phyloP scores from a whole-genome alignment of 2,888 invertebrate genomes.

The Apotomis betuletana region DNA sequence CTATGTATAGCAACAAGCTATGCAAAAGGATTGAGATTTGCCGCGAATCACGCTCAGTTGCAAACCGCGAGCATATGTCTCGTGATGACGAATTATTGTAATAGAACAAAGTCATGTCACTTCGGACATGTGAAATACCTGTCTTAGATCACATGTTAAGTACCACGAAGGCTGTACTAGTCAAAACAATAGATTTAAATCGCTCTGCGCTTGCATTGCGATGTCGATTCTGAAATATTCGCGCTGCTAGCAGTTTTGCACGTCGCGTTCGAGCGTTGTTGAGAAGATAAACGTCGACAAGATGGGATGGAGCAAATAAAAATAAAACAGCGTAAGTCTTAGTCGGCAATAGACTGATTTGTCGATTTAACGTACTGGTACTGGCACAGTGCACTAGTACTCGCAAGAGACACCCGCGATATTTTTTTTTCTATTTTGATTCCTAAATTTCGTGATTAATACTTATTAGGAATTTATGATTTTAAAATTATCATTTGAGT shows the following conservation, averaged over 20 bases:
- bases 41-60: too few relatives aligned
- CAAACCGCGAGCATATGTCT: too few relatives aligned
- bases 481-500: too few relatives aligned
- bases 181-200: constrained; percentile 34
- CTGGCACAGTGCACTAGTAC: too few relatives aligned
- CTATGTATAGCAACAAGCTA: too few relatives aligned
- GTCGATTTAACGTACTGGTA: constrained; percentile 12
- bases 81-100: too few relatives aligned
- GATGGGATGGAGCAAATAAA: constrained; percentile 39
- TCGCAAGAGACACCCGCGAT: too few relatives aligned
- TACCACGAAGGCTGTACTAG: constrained; percentile 10
- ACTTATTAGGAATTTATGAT: too few relatives aligned
- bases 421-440: too few relatives aligned
- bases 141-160: constrained; percentile 18
- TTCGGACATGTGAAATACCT: neutral
- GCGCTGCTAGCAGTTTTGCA: constrained; percentile 32
- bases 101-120: constrained; percentile 1
- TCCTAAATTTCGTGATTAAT: too few relatives aligned
- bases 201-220: constrained; percentile 28
- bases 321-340: constrained; percentile 32
- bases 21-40: too few relatives aligned
- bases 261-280: constrained; percentile 27
- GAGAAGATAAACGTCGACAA: constrained; percentile 34
- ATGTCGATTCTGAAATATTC: constrained; percentile 32
- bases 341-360: constrained; percentile 41